Conservation (phyloP, 1,140 invertebrate species). For the Caenorhabditis tropicalis region DNA sequence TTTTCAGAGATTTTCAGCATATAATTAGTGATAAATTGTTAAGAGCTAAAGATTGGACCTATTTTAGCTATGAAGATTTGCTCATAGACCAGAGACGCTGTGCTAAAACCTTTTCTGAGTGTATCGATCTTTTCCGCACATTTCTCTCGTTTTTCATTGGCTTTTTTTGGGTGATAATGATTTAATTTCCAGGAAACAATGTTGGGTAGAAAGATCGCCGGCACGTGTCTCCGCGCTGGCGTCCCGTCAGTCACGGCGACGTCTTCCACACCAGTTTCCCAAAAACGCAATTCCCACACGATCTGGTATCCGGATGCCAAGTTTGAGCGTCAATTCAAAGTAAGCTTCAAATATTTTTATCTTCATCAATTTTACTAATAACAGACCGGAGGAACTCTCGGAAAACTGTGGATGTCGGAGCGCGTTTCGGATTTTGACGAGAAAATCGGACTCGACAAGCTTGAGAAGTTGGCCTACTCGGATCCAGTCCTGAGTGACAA, state of each 20-base stretch:
- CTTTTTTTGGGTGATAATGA: too few relatives aligned
- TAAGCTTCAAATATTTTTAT: neutral
- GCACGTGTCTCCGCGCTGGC: conserved; percentile 34
- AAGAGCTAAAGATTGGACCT: too few relatives aligned
- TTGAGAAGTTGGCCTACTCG: conserved; percentile 52
- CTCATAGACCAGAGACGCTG: too few relatives aligned
- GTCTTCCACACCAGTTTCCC: conserved; percentile 26
- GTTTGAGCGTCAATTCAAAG: conserved; percentile 67
- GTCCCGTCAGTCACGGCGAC: conserved; percentile 19
- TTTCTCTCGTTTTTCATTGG: neutral
- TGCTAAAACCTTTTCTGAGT: too few relatives aligned
- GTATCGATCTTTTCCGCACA: too few relatives aligned
- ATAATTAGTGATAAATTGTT: too few relatives aligned
- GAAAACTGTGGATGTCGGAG: conserved; percentile 52
- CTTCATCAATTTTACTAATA: neutral
- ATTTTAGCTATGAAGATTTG: too few relatives aligned
- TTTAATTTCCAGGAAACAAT: neutral
- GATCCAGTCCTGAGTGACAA: conserved; percentile 57
- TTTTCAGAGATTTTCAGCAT: neutral
- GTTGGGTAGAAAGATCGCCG: conserved; percentile 45
- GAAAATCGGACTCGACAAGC: conserved; percentile 60
- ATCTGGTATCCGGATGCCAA: conserved; percentile 71
- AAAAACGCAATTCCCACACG: conserved; percentile 56
- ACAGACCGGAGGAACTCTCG: conserved; percentile 59
- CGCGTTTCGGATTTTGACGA: conserved; percentile 49